Evolutionary conservation across 2,888 invertebrate genomes (phyloP).

Genomic region (Sinelater perroti): DNA sequence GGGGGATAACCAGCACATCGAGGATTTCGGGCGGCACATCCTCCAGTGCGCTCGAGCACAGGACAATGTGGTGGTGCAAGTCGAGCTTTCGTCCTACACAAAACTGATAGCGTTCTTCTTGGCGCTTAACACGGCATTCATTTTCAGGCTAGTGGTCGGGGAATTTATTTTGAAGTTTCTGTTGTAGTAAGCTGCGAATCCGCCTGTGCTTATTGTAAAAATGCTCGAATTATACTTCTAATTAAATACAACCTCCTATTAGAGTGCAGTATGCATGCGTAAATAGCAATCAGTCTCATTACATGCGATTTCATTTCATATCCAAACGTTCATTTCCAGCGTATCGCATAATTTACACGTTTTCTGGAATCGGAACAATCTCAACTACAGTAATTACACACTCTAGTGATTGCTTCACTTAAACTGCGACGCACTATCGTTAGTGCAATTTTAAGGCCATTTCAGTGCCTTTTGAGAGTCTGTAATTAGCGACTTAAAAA

Average conservation of each 20-base stretch:
- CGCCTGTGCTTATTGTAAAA: too few species aligned
- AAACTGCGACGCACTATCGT: background rate
- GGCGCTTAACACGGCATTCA: conserved; percentile 33
- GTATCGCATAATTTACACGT: conserved; percentile 7
- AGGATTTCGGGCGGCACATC: conserved; percentile 8
- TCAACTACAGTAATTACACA: conserved; percentile 16
- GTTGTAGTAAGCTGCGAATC: background rate
- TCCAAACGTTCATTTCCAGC: background rate
- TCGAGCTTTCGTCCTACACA: conserved; percentile 28
- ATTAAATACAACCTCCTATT: too few species aligned
- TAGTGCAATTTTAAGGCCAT: background rate
- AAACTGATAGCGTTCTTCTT: conserved; percentile 33
- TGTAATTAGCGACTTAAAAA: too few species aligned
- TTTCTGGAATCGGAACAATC: conserved; percentile 5
- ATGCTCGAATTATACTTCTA: too few species aligned
- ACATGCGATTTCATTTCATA: too few species aligned
- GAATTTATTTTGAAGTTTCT: background rate
- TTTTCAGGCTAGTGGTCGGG: conserved; percentile 30
- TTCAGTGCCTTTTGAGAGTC: background rate
- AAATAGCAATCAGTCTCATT: too few species aligned
- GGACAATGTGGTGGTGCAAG: conserved; percentile 9
- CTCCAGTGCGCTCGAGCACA: background rate
- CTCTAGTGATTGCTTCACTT: conserved; percentile 5
- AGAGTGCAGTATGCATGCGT: too few species aligned
- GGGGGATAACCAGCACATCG: conserved; percentile 24